These are phyloP conservation scores for Tinamus guttatus DNA, from an alignment of 2,113 vertebrate genomes.

Conservation along the genomic window DNA sequence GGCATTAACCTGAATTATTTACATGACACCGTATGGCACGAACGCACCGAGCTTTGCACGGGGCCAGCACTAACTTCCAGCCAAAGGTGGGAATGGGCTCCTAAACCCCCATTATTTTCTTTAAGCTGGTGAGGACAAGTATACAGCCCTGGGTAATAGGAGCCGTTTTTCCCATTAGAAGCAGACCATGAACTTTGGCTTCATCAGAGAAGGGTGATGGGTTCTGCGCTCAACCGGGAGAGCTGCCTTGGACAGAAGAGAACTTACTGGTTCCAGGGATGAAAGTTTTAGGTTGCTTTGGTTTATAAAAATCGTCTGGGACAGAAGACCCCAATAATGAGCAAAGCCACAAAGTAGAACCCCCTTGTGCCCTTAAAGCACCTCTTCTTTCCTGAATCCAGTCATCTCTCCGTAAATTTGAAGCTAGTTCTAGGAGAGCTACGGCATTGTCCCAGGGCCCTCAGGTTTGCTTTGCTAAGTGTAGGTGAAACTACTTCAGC, in stretches of 20 bases:
- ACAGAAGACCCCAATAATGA: background rate
- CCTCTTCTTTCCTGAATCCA: background rate
- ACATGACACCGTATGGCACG: conserved; percentile 20
- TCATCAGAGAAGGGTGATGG: background rate
- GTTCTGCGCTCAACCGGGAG: background rate
- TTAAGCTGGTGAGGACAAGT: background rate
- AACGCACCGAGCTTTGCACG: background rate
- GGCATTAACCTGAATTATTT: conserved; percentile 51
- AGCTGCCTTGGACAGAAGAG: background rate
- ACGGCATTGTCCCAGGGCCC: background rate
- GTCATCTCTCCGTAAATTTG: background rate
- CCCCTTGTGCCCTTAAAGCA: too few relatives aligned
- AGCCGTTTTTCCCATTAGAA: background rate
- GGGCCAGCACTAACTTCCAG: background rate
- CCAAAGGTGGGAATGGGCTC: background rate
- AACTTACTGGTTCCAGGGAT: background rate
- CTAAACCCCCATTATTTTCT: background rate
- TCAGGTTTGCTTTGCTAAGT: rapidly evolving
- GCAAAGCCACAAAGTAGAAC: background rate
- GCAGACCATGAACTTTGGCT: conserved; percentile 3
- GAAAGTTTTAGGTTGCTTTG: background rate
- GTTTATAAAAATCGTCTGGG: background rate
- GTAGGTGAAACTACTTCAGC: rapidly evolving
- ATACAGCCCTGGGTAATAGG: background rate
- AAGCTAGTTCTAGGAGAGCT: background rate